phyloP scores from a whole-genome alignment of 2,888 invertebrate species.

The Caenorhabditis parvicauda region DNA sequence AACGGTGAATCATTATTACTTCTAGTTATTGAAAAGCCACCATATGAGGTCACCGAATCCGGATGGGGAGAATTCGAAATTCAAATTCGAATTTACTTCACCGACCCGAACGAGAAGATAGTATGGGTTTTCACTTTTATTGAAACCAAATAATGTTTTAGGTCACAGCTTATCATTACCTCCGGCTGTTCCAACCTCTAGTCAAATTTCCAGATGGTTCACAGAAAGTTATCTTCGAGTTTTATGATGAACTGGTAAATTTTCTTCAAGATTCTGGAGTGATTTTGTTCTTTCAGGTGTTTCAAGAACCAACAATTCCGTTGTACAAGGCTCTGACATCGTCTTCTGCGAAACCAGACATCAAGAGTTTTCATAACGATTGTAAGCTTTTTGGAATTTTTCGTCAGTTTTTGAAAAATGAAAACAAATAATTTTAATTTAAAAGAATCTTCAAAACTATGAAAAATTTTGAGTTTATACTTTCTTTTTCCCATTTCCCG shows the following conservation, averaged over 20 bases:
- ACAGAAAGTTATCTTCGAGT: constrained; percentile 47
- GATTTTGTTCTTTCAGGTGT: constrained; percentile 27
- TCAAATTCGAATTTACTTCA: constrained; percentile 92
- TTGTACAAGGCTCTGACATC: constrained; percentile 34
- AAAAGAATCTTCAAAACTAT: too few relatives aligned
- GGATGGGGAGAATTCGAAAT: constrained; percentile 99
- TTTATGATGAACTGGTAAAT: constrained; percentile 52
- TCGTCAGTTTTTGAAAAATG: background rate
- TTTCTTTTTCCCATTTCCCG: background rate
- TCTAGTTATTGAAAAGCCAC: constrained; percentile 83
- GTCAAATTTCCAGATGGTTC: constrained; percentile 33
- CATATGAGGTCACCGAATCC: constrained; percentile 94
- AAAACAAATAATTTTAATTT: too few relatives aligned
- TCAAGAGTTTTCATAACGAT: constrained; percentile 33
- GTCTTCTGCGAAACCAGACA: constrained; percentile 30
- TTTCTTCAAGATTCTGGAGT: background rate
- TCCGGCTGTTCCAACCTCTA: constrained; percentile 49
- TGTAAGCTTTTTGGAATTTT: constrained; percentile 25
- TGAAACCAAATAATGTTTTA: constrained; percentile 10
- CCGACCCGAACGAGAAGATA: constrained; percentile 89
- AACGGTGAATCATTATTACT: constrained; percentile 1
- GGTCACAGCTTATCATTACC: constrained; percentile 49
- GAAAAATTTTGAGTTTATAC: too few relatives aligned
- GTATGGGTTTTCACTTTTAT: constrained; percentile 65
- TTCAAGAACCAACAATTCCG: constrained; percentile 47